Evolutionary conservation across 2,797 vertebrate genomes (phyloP).

Genomic region (Rhinichthys osculus): DNA sequence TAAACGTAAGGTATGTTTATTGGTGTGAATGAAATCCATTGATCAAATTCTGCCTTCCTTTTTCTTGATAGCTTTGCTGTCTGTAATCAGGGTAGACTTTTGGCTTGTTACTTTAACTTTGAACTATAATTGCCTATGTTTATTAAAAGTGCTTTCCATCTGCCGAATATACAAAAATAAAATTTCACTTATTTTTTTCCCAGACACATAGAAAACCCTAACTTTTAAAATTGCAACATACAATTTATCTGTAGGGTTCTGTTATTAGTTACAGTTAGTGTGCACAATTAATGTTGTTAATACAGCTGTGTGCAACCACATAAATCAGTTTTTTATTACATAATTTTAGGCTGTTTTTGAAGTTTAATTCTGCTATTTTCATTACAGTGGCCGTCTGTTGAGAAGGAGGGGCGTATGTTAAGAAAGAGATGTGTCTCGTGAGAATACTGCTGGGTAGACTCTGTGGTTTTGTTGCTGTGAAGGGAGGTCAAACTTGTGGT

Average conservation of each 20-base stretch:
- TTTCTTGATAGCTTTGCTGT: not conserved
- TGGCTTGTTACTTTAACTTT: not conserved
- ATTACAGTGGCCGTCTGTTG: not conserved
- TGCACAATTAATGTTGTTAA: not conserved
- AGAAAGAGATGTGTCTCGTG: not conserved
- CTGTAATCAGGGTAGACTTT: not conserved
- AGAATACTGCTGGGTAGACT: not conserved
- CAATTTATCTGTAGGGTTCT: not conserved
- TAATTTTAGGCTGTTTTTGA: not conserved
- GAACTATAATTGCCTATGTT: not conserved
- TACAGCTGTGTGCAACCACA: not conserved
- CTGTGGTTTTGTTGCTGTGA: slow-evolving; percentile 5
- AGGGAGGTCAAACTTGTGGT: not conserved
- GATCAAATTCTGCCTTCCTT: not conserved
- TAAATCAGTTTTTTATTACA: not conserved
- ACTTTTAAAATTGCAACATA: not conserved
- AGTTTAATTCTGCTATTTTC: not conserved
- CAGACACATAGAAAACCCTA: not conserved
- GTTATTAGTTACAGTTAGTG: not conserved
- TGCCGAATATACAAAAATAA: not conserved
- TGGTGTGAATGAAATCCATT: not conserved
- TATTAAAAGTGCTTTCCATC: not conserved
- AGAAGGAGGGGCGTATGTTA: not conserved
- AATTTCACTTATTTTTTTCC: not conserved
- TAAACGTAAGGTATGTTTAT: not conserved